Evolutionary conservation across 2,888 invertebrate genomes (phyloP).

Genomic region (Lomographa bimaculata): DNA sequence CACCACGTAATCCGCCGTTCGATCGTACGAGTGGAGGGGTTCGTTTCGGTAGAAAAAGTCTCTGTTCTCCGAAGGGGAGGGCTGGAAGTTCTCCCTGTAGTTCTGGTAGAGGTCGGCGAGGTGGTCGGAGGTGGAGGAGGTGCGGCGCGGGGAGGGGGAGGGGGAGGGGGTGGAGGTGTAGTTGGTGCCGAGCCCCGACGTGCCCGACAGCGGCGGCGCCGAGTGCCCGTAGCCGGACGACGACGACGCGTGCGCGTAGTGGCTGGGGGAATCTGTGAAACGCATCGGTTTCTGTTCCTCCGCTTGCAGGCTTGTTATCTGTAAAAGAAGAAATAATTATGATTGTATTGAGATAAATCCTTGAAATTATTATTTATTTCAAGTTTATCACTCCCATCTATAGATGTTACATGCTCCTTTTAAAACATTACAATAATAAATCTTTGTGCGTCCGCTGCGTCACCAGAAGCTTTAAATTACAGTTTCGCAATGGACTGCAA

Average conservation of each 20-base stretch:
- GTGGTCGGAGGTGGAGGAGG: conserved; percentile 83
- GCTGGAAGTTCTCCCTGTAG: conserved; percentile 76
- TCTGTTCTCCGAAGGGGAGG: conserved; percentile 59
- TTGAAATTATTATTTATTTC: too few relatives aligned
- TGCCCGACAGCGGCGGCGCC: conserved; percentile 74
- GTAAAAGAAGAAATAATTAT: too few relatives aligned
- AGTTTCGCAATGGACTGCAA: too few relatives aligned
- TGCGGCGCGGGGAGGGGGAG: conserved; percentile 89
- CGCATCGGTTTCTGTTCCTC: conserved; percentile 86
- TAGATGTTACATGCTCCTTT: too few relatives aligned
- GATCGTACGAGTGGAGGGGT: conserved; percentile 58
- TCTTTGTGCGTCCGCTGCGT: too few relatives aligned
- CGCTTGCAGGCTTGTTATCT: conserved; percentile 74
- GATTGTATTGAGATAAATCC: too few relatives aligned
- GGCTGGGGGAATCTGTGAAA: conserved; percentile 90
- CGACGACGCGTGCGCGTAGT: conserved; percentile 82
- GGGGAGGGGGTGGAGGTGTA: conserved; percentile 82
- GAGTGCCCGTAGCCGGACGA: conserved; percentile 79
- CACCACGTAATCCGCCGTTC: conserved; percentile 73
- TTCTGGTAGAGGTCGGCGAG: conserved; percentile 86
- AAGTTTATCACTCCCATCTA: too few relatives aligned
- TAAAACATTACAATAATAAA: too few relatives aligned
- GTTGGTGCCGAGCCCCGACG: conserved; percentile 79
- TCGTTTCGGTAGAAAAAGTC: conserved; percentile 66
- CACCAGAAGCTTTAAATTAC: too few relatives aligned